Base-by-base conservation (phyloP, 2,888 invertebrate species). In the Merodon equestris region DNA sequence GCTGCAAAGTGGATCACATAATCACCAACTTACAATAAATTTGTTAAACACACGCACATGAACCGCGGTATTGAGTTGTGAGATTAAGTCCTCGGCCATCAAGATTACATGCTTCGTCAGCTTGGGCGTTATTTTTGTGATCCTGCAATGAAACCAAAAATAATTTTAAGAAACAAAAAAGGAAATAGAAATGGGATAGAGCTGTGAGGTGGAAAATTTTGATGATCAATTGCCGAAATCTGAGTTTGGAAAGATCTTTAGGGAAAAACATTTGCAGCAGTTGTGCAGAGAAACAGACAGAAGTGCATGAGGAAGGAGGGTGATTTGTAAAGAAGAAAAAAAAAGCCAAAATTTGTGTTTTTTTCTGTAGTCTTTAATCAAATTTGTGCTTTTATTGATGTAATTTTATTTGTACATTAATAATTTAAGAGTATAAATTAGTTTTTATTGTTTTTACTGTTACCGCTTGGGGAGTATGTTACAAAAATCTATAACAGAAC, bases 11-110 rank as follows among this genome's bases (percentile, higher is more conserved):
- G 27, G 4, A 7, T 17, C 13, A 3, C n/a, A 36, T 27, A 27
- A 2, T n/a, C n/a, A n/a, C n/a, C 4, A 45, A 84, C 84, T 84
- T 75, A 86, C 86, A 56, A 86, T 88, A 60, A 88, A 86, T 81
- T 87, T 88, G 70, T 84, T 88, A 27, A 87, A 84, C 42, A 88
- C 71, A 15, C 86, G 85, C 18, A 86, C 83, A 74, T 87, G 87
- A 63, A 88, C 84, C 36, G 86, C 84, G 81, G 85, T 85, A 66
- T 91, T 90, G 56, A 93, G 83, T 83, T 93, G 91, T 34, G 92
- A 90, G 83, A 93, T 87, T 50, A 93, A 88, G 82, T 92, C 92
- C 86, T 91, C 90, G 79, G 92, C 91, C 82, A 93, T 84, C 83
- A 91, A 90, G 85, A 90, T 90, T 76, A 89, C 83, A 74, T 88